Base-by-base conservation (phyloP, 2,113 vertebrate genomes). In the Athene noctua region DNA sequence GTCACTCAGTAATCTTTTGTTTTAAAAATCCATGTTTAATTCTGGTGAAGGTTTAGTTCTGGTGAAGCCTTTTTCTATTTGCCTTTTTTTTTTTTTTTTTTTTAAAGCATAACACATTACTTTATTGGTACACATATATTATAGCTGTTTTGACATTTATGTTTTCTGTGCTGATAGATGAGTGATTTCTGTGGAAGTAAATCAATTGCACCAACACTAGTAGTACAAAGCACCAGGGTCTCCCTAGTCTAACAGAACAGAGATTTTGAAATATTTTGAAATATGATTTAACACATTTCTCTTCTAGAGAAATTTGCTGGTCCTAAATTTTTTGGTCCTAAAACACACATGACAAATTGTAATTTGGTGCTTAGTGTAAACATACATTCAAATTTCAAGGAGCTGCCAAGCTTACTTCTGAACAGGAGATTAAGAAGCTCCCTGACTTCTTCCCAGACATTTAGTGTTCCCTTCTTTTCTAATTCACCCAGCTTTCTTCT, bases 71-170 rank as follows among this genome's bases (percentile, higher is more conserved):
- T 84, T 85, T 94, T 82, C 40, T 92, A 34, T 86, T 59, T 95
- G 59, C 61, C 96, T 72, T 42, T 47, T 46, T 46, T 44, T 44
- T 17, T 44, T 44, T 17, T 44, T 44, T 44, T 44, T 44, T 44
- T 17, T 17, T 17, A 67, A 96, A 95, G 85, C 95, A 85, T 95
- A 97, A 98, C 91, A 74, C 85, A 97, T 97, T 29, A 95, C 96
- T 98, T 98, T 95, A 97, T 96, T 97, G 95, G 95, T 86, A 15
- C 85, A 93, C 74, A 91, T 98, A 97, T 93, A 97, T 98, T 97
- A 97, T 30, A 83, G 85, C 55, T 97, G 95, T 92, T 92, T 94
- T 98, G 98, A 98, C 97, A 94, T 98, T 98, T 98, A 98, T 97
- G 96, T 96, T 97, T 98, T 97, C 95, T n/a, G 15, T 90, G 57